phyloP scores from a whole-genome alignment of 2,888 invertebrate genomes.

The Hesperia comma region DNA sequence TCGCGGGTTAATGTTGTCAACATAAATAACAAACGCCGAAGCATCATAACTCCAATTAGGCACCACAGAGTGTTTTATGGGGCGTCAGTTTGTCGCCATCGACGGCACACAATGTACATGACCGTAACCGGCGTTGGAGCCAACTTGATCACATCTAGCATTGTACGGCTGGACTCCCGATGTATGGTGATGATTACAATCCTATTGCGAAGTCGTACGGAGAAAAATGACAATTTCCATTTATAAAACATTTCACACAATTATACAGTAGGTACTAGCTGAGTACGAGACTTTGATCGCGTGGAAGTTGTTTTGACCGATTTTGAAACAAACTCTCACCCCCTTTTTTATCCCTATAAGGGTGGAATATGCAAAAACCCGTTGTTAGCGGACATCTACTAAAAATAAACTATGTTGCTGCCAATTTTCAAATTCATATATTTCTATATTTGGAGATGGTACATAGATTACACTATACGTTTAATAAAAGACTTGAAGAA shows the following conservation, averaged over 20 bases:
- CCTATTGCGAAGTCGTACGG: slow-evolving; percentile 36
- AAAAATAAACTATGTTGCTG: too few relatives aligned
- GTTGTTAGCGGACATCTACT: too few relatives aligned
- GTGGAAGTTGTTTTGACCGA: too few relatives aligned
- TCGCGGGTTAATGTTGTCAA: slow-evolving; percentile 37
- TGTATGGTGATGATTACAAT: slow-evolving; percentile 33
- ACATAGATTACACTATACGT: slow-evolving; percentile 4
- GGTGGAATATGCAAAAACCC: too few relatives aligned
- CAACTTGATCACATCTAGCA: slow-evolving; percentile 35
- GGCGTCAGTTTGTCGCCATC: slow-evolving; percentile 37
- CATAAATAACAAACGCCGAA: slow-evolving; percentile 44
- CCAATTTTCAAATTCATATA: too few relatives aligned
- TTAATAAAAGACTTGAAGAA: neutral
- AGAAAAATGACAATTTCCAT: slow-evolving; percentile 36
- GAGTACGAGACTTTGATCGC: too few relatives aligned
- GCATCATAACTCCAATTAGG: slow-evolving; percentile 52
- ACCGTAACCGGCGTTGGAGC: slow-evolving; percentile 35
- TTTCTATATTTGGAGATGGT: too few relatives aligned
- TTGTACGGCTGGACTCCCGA: slow-evolving; percentile 26
- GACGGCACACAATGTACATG: slow-evolving; percentile 33
- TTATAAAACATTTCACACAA: slow-evolving; percentile 38
- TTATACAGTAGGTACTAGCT: too few relatives aligned
- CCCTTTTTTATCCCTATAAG: too few relatives aligned
- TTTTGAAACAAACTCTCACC: too few relatives aligned
- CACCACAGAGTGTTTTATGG: slow-evolving; percentile 47